Percentiles rank a stretch among this genome's conserved stretches.
These are phyloP conservation scores for Schizopygopsis malacanthus DNA, from an alignment of 2,797 vertebrate genomes.

Conservation along the genomic window DNA sequence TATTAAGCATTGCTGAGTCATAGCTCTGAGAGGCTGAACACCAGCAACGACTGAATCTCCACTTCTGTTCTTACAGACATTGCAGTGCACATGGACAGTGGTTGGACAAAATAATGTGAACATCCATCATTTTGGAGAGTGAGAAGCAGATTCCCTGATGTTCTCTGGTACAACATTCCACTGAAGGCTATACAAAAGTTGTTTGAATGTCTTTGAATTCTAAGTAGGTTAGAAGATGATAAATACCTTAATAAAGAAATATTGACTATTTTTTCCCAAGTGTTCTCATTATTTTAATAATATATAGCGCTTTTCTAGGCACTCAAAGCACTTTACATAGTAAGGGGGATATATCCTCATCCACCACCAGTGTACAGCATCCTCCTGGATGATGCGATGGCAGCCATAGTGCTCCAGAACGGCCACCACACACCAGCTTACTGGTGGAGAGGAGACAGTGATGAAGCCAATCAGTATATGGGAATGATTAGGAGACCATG, in stretches of 20 bases:
- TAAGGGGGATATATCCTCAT: too few relatives aligned
- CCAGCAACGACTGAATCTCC: neutral
- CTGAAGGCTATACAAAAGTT: neutral
- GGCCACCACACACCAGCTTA: too few relatives aligned
- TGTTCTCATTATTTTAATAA: neutral
- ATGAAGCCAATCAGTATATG: too few relatives aligned
- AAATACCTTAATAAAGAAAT: neutral
- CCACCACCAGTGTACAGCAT: too few relatives aligned
- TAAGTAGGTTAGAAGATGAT: neutral
- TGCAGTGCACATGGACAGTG: neutral
- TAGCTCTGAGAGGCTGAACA: slow-evolving; percentile 9
- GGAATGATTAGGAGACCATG: too few relatives aligned
- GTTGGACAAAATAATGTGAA: neutral
- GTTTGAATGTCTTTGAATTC: neutral
- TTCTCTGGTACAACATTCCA: neutral
- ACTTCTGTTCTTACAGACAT: neutral
- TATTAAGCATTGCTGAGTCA: slow-evolving; percentile 36
- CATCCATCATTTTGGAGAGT: neutral
- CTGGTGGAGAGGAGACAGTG: too few relatives aligned
- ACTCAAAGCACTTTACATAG: too few relatives aligned
- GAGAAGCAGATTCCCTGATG: neutral
- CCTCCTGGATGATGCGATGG: too few relatives aligned
- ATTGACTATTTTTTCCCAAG: neutral
- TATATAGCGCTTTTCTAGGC: too few relatives aligned
- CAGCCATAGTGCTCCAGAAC: too few relatives aligned